Base-by-base conservation (phyloP, 2,888 invertebrate species). In the Biston stratarius region DNA sequence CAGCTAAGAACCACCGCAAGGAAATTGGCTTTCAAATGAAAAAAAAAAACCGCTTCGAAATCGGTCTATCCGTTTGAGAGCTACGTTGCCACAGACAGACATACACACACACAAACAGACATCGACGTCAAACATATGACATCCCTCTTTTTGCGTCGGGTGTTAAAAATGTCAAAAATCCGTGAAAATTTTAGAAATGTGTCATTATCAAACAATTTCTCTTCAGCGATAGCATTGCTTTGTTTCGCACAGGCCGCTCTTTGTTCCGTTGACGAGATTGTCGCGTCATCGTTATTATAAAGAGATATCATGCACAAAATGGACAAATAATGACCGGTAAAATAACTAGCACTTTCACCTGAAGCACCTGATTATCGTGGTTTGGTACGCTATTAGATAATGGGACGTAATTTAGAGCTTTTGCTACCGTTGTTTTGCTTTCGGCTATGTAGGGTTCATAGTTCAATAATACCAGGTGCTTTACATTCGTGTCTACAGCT, bases 281-380 rank as follows among this genome's bases (percentile, higher is more conserved):
- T 65, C 57, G 48, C 53, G 36, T 69, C 69, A 65, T 60, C 48
- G 61, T 64, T 70, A 73, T 74, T 69, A 69, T 64, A 71, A 69
- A 67, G 71, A 69, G 63, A 74, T 71, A 72, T 71, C 71, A 67
- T 66, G 64, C 44, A 65, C 66, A 65, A 70, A 73, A 74, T 74
- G 70, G 70, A 64, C 63, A 73, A 65, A 71, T 74, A 74, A 74
- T 74, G 71, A 71, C 65, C 60, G 65, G 67, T 60, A 59, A 69
- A 69, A 71, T 71, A 61, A 61, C 68, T 51, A 57, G 57, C 64
- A 74, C 74, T 76, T 76, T 76, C 76, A 71, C 73, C 34, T 64
- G 69, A 70, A 68, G 38, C 55, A 34, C 51, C 61, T 69, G 51
- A 66, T 53, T 66, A 56, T 49, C 51, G n/a, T 33, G 15, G 49